Evolutionary conservation across 2,113 vertebrate species (phyloP), one percentile per base, ranked within the genome.

Genomic region (Phylloscopus trochiloides): DNA sequence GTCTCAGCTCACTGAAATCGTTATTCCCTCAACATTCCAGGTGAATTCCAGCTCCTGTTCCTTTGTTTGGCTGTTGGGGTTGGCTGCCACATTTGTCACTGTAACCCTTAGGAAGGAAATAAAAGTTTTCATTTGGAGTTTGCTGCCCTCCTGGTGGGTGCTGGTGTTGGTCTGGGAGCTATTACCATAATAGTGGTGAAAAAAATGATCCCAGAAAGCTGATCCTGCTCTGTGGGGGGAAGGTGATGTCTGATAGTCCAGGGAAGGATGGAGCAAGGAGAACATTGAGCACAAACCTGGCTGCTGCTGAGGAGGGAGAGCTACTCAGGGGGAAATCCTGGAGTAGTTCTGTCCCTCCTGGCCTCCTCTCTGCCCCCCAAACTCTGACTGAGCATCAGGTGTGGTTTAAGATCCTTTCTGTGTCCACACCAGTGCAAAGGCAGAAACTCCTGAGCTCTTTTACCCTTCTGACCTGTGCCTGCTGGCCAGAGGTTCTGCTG

Each of bases 161-260:
- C 4, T 61, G 79, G 17, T 63, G 65, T 42, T 0, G 0, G 7
- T 1, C 14, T 13, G 66, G 36, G 51, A 28, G 31, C 51, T 66
- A 73, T 40, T 20, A 18, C 36, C 3, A 0, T 2, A 3, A 2
- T n/a, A 16, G 5, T 7, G 47, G 20, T 25, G 40, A 18, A 26
- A 28, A 54, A 67, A 43, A 7, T 17, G 0, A 1, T 2, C 10
- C 32, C n/a, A 57, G 63, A 2, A 40, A 42, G 36, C 31, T 88
- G 9, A 4, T 68, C 45, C 45, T 68, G 65, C 66, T 67, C 34
- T 11, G 4, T 9, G 40, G 34, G 51, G 43, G 54, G 47, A 26
- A 36, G 36, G 28, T 48, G 75, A 1, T 79, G 10, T 20, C 36
- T 76, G 75, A 13, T 14, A 40, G 0, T n/a, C 25, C 22, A 3